Evolutionary conservation across 2,113 vertebrate species (phyloP).

Genomic region (Holacanthus passer): DNA sequence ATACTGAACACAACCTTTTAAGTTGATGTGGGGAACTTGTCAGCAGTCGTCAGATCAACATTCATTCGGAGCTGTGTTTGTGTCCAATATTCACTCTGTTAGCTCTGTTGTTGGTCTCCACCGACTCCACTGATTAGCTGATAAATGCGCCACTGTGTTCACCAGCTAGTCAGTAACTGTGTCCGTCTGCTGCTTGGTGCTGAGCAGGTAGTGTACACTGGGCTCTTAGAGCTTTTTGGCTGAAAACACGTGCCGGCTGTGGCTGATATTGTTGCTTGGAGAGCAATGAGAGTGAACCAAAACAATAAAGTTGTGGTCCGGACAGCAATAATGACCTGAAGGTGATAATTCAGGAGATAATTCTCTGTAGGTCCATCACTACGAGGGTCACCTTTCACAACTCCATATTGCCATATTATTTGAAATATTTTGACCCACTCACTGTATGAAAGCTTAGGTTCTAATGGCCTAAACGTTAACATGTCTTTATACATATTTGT

Average conservation of each 20-base stretch:
- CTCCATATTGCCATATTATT: too few relatives aligned
- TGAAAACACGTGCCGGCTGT: background rate
- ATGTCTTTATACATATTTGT: background rate
- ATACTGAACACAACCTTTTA: too few relatives aligned
- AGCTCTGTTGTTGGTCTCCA: too few relatives aligned
- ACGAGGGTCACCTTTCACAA: too few relatives aligned
- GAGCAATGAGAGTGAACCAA: background rate
- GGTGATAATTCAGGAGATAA: background rate
- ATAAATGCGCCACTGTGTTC: background rate
- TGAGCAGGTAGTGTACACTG: background rate
- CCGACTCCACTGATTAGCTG: background rate
- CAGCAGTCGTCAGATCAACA: too few relatives aligned
- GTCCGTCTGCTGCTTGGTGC: background rate
- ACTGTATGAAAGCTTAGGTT: background rate
- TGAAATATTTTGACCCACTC: slow-evolving; percentile 6
- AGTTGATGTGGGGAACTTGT: too few relatives aligned
- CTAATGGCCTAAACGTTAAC: background rate
- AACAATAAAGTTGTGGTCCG: background rate
- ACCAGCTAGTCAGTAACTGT: background rate
- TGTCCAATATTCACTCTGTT: too few relatives aligned
- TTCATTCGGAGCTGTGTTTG: too few relatives aligned
- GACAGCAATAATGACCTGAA: background rate
- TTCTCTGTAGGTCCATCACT: background rate
- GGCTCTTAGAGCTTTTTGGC: background rate
- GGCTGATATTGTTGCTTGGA: background rate